Evolutionary conservation across 2,797 vertebrate species (phyloP).

Genomic region (Selene dorsalis): DNA sequence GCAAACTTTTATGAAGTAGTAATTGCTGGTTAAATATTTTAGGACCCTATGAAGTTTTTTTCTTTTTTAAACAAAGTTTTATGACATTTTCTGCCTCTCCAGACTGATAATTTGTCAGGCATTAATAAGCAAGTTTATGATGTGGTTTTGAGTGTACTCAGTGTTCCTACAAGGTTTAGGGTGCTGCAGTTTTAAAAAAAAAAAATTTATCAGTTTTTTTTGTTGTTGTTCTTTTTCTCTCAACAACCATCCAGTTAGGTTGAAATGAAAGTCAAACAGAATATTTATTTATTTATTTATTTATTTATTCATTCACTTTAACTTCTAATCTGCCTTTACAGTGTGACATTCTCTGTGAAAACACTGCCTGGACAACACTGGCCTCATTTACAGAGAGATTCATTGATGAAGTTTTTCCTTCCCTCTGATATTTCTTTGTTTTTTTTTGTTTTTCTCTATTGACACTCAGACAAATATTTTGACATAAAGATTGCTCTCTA

Average conservation of each 20-base stretch:
- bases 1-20: neutral
- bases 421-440: slow-evolving; percentile 23
- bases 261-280: slow-evolving; percentile 11
- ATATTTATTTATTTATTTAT: slow-evolving; percentile 29
- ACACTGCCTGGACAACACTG: slow-evolving; percentile 8
- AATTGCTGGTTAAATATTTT: neutral
- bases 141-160: neutral
- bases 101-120: neutral
- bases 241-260: neutral
- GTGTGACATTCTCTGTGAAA: slow-evolving; percentile 30
- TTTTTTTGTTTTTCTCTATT: neutral
- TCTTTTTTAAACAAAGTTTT: neutral
- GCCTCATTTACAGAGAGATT: slow-evolving; percentile 47
- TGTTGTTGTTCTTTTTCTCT: too few relatives aligned
- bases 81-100: neutral
- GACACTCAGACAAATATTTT: neutral
- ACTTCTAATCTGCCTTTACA: slow-evolving; percentile 28
- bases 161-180: neutral
- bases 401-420: slow-evolving; percentile 27
- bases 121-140: neutral
- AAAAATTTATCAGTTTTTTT: too few relatives aligned
- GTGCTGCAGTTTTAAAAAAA: neutral
- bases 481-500: too few relatives aligned
- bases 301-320: too few relatives aligned
- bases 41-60: neutral